phyloP scores from a whole-genome alignment of 92 coral and sea anemone genomes.

The Paramuricea clavata region DNA sequence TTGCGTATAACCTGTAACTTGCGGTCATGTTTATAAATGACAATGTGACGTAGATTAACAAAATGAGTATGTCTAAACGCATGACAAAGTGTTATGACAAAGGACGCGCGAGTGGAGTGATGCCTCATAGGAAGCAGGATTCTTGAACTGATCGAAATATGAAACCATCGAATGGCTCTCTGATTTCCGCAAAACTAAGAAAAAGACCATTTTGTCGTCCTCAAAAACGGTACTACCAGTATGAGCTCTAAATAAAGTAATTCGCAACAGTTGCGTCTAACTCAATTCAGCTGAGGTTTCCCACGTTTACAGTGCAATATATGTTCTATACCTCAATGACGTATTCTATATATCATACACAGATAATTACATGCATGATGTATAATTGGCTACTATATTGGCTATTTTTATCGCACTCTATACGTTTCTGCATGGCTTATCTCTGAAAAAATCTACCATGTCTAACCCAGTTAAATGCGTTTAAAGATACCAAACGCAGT shows the following conservation, averaged over 20 bases:
- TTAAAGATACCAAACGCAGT: neutral
- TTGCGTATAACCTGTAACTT: no score
- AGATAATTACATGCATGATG: neutral
- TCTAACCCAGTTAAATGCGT: neutral
- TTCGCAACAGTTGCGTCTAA: neutral
- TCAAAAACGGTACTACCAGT: no score
- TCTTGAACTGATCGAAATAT: no score
- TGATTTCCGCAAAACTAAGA: no score
- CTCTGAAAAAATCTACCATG: neutral
- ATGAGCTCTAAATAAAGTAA: neutral
- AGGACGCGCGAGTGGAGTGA: no score
- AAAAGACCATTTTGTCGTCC: no score
- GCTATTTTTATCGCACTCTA: slow-evolving; percentile 11
- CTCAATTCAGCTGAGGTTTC: neutral
- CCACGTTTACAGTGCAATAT: neutral
- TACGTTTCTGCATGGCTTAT: neutral
- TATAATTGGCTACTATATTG: neutral
- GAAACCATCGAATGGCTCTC: no score
- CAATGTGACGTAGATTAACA: no score
- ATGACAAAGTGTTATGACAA: no score
- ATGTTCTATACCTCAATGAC: neutral
- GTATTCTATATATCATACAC: neutral
- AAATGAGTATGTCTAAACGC: no score
- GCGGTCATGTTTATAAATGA: no score
- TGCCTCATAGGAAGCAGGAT: no score